Evolutionary conservation across 1,140 invertebrate species (phyloP).

Genomic region (Ostrea edulis): DNA sequence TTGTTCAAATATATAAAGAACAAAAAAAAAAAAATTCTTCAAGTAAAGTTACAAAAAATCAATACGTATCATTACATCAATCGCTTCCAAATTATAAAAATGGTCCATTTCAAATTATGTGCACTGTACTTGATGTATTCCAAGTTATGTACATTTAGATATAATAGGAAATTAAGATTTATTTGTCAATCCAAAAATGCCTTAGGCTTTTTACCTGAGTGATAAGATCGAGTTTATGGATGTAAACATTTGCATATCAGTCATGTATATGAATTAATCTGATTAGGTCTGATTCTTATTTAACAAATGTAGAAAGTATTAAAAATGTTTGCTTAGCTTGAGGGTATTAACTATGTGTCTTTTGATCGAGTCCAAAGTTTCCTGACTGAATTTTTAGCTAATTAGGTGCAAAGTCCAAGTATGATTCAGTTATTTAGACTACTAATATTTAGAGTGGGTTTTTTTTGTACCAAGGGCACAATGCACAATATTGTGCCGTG

Average conservation of each 20-base stretch:
- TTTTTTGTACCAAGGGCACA: background rate
- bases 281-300: background rate
- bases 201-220: background rate
- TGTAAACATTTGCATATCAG: background rate
- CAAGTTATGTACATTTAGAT: background rate
- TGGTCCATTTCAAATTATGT: no score
- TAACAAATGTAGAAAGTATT: no score
- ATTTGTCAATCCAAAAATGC: constrained; percentile 51
- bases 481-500: background rate
- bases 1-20: no score
- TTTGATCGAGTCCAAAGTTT: background rate
- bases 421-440: background rate
- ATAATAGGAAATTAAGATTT: constrained; percentile 4
- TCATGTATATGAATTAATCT: background rate
- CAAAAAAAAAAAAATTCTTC: no score
- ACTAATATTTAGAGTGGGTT: background rate
- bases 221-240: background rate
- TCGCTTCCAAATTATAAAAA: no score
- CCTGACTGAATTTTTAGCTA: background rate
- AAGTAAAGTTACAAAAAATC: no score
- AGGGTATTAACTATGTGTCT: background rate
- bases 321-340: background rate
- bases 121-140: no score
- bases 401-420: constrained; percentile 3
- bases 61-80: no score